Percentiles rank a stretch among this genome's conserved stretches.
phyloP scores from a whole-genome alignment of 2,113 vertebrate genomes.

The Pristiophorus japonicus region DNA sequence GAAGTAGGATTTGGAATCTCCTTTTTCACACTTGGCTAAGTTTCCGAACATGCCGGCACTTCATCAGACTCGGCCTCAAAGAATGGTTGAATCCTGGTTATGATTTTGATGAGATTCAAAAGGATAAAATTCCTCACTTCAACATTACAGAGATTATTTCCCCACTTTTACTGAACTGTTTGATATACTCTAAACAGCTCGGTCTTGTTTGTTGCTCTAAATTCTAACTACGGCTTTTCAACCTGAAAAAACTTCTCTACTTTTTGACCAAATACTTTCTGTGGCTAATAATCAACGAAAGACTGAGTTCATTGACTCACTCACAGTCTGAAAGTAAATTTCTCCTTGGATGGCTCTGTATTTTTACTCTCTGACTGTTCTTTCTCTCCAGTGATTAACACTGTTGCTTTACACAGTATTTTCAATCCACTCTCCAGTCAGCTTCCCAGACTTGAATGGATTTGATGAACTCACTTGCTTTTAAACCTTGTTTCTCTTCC shows the following conservation, averaged over 20 bases:
- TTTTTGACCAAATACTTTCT: neutral
- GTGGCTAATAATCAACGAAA: neutral
- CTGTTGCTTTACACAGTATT: neutral
- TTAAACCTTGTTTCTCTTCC: neutral
- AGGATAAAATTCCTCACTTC: neutral
- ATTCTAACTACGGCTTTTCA: neutral
- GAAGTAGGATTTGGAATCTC: neutral
- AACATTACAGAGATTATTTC: neutral
- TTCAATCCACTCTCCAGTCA: neutral
- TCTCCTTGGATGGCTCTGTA: neutral
- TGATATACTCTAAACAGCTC: neutral
- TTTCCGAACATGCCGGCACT: neutral
- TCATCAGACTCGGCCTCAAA: neutral
- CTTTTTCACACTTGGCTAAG: neutral
- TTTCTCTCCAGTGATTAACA: too few species aligned
- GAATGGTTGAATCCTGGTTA: too few species aligned
- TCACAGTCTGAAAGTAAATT: neutral
- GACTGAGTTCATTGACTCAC: too few species aligned
- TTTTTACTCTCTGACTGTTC: neutral
- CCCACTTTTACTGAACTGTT: neutral
- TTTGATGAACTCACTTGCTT: neutral
- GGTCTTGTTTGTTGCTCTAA: neutral
- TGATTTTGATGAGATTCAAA: neutral
- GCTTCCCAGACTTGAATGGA: neutral
- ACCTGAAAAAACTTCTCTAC: neutral